Evolutionary conservation across 2,888 invertebrate species (phyloP), one percentile per base, ranked within the genome.

Genomic region (Gerosis bhagava): DNA sequence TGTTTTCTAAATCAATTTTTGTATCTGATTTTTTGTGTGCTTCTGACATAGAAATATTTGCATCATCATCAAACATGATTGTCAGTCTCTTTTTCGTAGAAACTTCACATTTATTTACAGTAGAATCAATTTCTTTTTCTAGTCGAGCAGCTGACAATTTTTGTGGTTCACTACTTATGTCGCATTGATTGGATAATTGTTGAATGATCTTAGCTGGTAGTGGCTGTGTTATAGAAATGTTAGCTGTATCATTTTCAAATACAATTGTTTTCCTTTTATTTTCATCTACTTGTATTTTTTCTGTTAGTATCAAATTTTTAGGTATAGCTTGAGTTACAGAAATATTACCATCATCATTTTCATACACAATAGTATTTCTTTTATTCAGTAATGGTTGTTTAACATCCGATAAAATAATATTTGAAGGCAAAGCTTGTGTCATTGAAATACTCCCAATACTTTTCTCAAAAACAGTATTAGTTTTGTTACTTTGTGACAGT

Each of bases 11-110:
- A 26, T 24, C 10, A 10, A 19, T 42, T 13, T 17, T 25, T 21
- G 12, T 13, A 7, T n/a, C n/a, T 19, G 26, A 4, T 19, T 32
- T 24, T n/a, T 17, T 62, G 60, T 1, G 40, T 1, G 56, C 59
- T 55, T 61, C 59, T 1, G 66, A 65, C 4, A 65, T 53, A 8
- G 73, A 67, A 5, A 73, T 48, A 19, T 71, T 52, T 1, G 46
- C 53, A 16, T 40, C 40, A 8, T 60, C 49, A 17, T 53, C 44
- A 11, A 29, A 44, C 26, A 36, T 15, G 22, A 44, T 44, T 8
- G 44, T 44, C 1, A 29, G 5, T 1, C 15, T 21, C 16, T 28
- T 21, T 47, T 35, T 46, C 8, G 39, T 26, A 5, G 24, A 10
- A 10, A 11, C 31, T 19, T 46, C 19, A 24, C 7, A n/a, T 29